A percentile compares a stretch with the other conserved stretches of the same genome.
phyloP scores from a whole-genome alignment of 2,888 invertebrate species.

The Rotaria magnacalcarata region DNA sequence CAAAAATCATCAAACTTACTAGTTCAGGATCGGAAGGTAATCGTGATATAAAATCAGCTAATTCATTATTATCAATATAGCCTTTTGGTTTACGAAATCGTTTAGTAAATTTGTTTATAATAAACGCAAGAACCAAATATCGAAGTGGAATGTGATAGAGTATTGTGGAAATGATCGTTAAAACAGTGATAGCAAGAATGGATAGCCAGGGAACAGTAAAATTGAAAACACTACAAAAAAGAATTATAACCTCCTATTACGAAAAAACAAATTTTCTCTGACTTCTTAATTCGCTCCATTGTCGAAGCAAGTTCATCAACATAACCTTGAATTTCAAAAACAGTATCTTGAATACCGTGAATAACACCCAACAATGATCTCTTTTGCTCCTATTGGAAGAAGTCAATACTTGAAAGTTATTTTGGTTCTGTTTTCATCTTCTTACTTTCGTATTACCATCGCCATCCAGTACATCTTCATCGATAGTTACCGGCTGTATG shows the following conservation, averaged over 20 bases:
- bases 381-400: constrained; percentile 61
- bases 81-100: constrained; percentile 85
- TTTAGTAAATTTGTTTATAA: constrained; percentile 84
- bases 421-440: neutral
- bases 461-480: neutral
- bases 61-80: constrained; percentile 85
- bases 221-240: constrained; percentile 75
- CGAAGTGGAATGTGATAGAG: constrained; percentile 82
- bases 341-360: constrained; percentile 92
- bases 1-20: constrained; percentile 62
- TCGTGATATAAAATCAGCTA: constrained; percentile 84
- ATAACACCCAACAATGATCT: constrained; percentile 86
- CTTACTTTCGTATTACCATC: neutral
- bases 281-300: constrained; percentile 90
- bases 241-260: neutral
- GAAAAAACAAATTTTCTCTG: constrained; percentile 54
- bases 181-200: constrained; percentile 77
- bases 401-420: neutral
- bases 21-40: constrained; percentile 88
- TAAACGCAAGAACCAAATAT: constrained; percentile 82
- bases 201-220: constrained; percentile 94
- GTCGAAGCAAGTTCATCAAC: constrained; percentile 88
- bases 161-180: constrained; percentile 71
- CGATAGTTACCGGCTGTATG: neutral
- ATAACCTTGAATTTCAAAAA: constrained; percentile 88